Conservation (phyloP, 23 tunicate species). For the Halocynthia aurantium region DNA sequence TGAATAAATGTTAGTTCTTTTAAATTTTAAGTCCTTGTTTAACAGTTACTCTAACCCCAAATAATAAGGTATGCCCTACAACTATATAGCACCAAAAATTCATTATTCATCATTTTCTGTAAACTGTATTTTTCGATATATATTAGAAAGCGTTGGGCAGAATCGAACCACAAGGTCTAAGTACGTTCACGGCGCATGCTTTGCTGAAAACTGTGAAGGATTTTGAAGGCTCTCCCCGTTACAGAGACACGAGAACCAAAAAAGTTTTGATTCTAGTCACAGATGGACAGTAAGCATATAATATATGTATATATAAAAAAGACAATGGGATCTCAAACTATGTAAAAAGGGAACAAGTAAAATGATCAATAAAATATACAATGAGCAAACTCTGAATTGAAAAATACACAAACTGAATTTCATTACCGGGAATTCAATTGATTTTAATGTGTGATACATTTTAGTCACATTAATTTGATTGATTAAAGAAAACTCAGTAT, state of each 20-base stretch:
- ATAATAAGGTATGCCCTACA: not conserved
- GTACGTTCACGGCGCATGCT: conserved; percentile 81
- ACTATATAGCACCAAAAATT: not conserved
- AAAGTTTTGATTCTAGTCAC: conserved; percentile 71
- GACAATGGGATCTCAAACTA: too few species aligned
- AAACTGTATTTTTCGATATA: not conserved
- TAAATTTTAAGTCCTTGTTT: too few species aligned
- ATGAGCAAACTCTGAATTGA: too few species aligned
- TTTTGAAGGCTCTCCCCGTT: conserved; percentile 39
- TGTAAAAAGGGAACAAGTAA: too few species aligned
- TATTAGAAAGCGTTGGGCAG: conserved; percentile 43
- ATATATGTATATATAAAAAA: not conserved
- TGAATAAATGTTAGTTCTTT: too few species aligned
- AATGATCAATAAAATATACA: too few species aligned
- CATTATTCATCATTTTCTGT: not conserved
- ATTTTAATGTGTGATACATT: too few species aligned
- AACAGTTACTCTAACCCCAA: not conserved
- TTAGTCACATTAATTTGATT: not conserved
- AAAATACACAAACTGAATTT: too few species aligned
- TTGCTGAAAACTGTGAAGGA: conserved; percentile 62
- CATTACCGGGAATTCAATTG: too few species aligned
- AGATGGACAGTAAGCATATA: conserved; percentile 59
- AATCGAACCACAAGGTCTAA: conserved; percentile 17
- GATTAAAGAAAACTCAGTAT: not conserved
- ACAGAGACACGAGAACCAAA: not conserved